Base-by-base conservation (phyloP, 2,113 vertebrate genomes). In the Macrotus californicus region DNA sequence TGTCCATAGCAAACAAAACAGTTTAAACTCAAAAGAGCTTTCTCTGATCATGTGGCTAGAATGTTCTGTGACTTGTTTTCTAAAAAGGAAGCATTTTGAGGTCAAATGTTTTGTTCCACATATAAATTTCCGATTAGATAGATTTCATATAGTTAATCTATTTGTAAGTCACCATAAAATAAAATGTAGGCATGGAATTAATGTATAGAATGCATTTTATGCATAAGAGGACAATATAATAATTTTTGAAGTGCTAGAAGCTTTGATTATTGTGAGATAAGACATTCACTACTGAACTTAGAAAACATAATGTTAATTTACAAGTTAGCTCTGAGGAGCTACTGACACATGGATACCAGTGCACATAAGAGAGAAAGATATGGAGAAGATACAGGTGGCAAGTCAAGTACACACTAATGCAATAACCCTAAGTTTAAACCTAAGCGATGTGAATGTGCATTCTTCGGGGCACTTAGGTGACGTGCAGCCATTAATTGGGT, bases 401-500 rank as follows among this genome's bases (percentile, higher is more conserved):
- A 50, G 73, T 7, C 7, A 70, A 52, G 3, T 14, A 46, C 46
- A 72, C 87, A 52, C 13, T 3, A 75, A n/a, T 2, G 9, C 15
- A 31, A 36, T 29, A 22, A 34, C 26, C 77, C 31, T 87, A 64
- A 66, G 43, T 46, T 16, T 50, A n/a, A 50, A 66, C 76, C 72
- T 72, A 48, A 19, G 72, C 50, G 1, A 3, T 66, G 43, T 86
- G 54, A 87, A 39, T 31, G 41, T 43, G 31, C 43, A 48, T 95
- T 91, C 72, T 61, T 93, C 70, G 93, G 85, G 36, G 22, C n/a
- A 86, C 61, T 85, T 85, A 89, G 85, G 89, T 96, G 81, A 96
- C 88, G 48, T 64, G 66, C 21, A 88, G 69, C 31, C 69, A 72
- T 96, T 96, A 95, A 96, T 93, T 95, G 91, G 73, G 88, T 94